phyloP scores from a whole-genome alignment of 2,888 invertebrate species.

The Troides aeacus region DNA sequence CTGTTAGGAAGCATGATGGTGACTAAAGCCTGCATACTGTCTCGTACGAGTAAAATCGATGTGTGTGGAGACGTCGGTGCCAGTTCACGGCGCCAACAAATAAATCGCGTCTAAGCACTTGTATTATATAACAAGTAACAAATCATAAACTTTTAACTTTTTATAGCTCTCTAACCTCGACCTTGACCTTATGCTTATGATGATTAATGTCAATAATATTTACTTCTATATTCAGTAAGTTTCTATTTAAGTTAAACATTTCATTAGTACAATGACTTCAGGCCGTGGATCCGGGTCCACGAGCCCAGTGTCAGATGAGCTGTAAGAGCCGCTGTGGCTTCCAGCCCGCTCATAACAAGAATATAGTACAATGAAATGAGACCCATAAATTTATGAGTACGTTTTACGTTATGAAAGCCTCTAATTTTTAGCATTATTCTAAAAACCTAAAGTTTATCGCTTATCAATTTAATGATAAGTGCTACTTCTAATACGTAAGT shows the following conservation, averaged over 20 bases:
- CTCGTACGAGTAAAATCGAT: slow-evolving; percentile 66
- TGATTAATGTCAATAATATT: slow-evolving; percentile 20
- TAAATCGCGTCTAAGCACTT: slow-evolving; percentile 50
- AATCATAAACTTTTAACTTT: slow-evolving; percentile 61
- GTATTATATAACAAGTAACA: slow-evolving; percentile 59
- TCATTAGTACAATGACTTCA: no score
- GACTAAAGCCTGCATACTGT: slow-evolving; percentile 54
- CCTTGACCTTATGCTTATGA: slow-evolving; percentile 47
- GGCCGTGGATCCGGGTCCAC: no score
- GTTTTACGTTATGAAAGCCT: no score
- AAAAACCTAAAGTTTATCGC: no score
- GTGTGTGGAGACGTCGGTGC: slow-evolving; percentile 63
- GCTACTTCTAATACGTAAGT: no score
- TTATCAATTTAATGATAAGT: no score
- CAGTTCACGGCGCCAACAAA: slow-evolving; percentile 43
- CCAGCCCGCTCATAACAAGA: no score
- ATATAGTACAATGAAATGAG: no score
- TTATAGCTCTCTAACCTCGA: slow-evolving; percentile 54
- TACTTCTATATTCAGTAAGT: not conserved
- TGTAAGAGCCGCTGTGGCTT: no score
- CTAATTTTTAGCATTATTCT: no score
- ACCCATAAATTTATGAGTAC: no score
- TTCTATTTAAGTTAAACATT: not conserved
- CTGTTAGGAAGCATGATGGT: slow-evolving; percentile 56
- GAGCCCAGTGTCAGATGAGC: no score